Base-by-base conservation (phyloP, 2,888 invertebrate genomes). In the Eupsilia transversa region DNA sequence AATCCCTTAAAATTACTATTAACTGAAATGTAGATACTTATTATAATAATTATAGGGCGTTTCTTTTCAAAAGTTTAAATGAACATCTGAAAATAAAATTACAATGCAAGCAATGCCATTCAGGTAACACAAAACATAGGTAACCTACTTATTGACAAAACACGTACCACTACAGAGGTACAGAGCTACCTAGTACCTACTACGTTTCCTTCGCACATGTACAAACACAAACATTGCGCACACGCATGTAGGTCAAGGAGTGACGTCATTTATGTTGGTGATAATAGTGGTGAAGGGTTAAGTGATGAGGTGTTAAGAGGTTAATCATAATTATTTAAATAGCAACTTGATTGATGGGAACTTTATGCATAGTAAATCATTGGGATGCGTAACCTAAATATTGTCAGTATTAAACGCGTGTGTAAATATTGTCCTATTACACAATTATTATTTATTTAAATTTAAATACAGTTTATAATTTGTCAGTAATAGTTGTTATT, bases 161-260 rank as follows among this genome's bases (percentile, higher is more conserved):
- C 65, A 33, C 35, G 57, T 14, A 2, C 30, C 60, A 49, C 49
- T 64, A 60, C 61, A 52, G n/a, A 56, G 7, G 23, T 38, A 41
- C n/a, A 30, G 43, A 20, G 33, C 57, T 57, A 17, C 54, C 54
- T 54, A 10, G 23, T 52, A 30, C 27, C 56, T 33, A 64, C 33
- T 63, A 46, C 27, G 33, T 30, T 76, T 69, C 80, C 67, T 61
- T 56, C 41, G 57, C 68, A 64, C 49, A 54, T 77, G 57, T 80
- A 43, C 33, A 56, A 43, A 68, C 54, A 77, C 52, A 79, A 52
- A 61, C 35, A 49, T n/a, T 56, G 82, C 83, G 76, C 76, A 12
- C 27, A 30, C 80, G 76, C 82, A 76, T 56, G 20, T 80, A 27
- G 76, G 83, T 70, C 72, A 72, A 59, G 14, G 41, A 30, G 60